Evolutionary conservation across 2,888 invertebrate species (phyloP).

Genomic region (Caenorhabditis macrosperma): DNA sequence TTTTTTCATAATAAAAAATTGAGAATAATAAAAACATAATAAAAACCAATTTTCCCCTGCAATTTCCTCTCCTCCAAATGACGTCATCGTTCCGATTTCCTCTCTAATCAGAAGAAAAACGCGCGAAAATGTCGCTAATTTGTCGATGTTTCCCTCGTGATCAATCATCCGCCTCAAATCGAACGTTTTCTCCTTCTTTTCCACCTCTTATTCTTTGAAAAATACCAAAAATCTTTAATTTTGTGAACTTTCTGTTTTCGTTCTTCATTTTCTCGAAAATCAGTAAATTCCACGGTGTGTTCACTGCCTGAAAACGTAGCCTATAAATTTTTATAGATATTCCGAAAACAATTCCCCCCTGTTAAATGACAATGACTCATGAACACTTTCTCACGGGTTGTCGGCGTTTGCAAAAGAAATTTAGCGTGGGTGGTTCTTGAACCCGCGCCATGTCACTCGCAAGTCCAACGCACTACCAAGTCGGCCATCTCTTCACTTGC

Average conservation of each 20-base stretch:
- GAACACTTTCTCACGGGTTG: too few relatives aligned
- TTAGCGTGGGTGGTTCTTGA: too few relatives aligned
- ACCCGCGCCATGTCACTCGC: too few relatives aligned
- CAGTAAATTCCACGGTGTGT: too few relatives aligned
- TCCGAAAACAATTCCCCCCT: too few relatives aligned
- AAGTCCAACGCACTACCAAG: too few relatives aligned
- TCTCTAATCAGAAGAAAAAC: background rate
- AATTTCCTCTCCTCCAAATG: conserved; percentile 8
- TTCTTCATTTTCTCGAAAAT: background rate
- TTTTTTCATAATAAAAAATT: too few relatives aligned
- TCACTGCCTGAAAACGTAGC: background rate
- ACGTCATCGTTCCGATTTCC: conserved; percentile 26
- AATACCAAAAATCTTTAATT: background rate
- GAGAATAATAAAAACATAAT: too few relatives aligned
- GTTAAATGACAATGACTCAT: too few relatives aligned
- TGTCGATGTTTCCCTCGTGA: conserved; percentile 19
- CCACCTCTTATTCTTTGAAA: background rate
- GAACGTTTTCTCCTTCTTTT: conserved; percentile 19
- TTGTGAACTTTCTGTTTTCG: background rate
- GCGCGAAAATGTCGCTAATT: conserved; percentile 38
- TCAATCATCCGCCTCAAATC: conserved; percentile 15
- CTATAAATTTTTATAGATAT: conserved; percentile 1
- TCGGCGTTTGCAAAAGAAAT: too few relatives aligned
- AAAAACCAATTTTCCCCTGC: background rate
- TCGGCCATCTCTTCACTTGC: too few relatives aligned